Evolutionary conservation across 1,140 invertebrate genomes (phyloP), one percentile per base, ranked within the genome.

Genomic region (Drosophila bocki): DNA sequence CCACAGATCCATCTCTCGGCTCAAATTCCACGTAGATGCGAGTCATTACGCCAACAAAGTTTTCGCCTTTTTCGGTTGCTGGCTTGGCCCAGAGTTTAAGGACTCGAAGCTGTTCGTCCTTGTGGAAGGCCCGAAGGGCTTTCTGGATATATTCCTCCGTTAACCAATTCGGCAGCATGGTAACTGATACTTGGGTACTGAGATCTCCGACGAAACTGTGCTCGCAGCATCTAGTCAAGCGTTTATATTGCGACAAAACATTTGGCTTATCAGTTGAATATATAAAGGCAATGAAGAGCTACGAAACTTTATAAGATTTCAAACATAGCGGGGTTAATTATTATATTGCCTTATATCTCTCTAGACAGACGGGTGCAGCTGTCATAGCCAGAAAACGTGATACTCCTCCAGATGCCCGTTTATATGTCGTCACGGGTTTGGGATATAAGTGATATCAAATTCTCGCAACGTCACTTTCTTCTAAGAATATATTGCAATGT

Each of bases 1-100:
- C 57, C 29, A 47, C 37, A 5, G 33, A 3, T 29, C 54, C 61
- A 9, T 35, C 42, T 11, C 37, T 29, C 1, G 22, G 19, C 13
- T 53, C 35, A 22, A 63, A 88, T 4, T 85, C 81, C 19, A 88
- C 83, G 7, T 75, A 64, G n/a, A 91, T 60, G 4, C 91, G 85
- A 5, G 77, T 85, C 67, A 92, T 74, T 7, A 79, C 45, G 15
- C 91, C 91, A 2, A 90, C 17, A 26, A 57, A 92, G 48, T 91
- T 92, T 22, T 91, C 83, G 2, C 91, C 91, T 45, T 91, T 91
- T 12, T 54, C 71, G 0, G 76, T 78, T 5, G 87, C 91, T 19
- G 78, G 53, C 9, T 64, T 82, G 12, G 59, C 48, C 64, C 53
- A 74, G 0, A 84, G 19, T 2, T 79, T 84, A n/a, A 53, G 33